These are phyloP conservation scores for Laticauda colubrina DNA, from an alignment of 2,113 vertebrate species.

Conservation along the genomic window DNA sequence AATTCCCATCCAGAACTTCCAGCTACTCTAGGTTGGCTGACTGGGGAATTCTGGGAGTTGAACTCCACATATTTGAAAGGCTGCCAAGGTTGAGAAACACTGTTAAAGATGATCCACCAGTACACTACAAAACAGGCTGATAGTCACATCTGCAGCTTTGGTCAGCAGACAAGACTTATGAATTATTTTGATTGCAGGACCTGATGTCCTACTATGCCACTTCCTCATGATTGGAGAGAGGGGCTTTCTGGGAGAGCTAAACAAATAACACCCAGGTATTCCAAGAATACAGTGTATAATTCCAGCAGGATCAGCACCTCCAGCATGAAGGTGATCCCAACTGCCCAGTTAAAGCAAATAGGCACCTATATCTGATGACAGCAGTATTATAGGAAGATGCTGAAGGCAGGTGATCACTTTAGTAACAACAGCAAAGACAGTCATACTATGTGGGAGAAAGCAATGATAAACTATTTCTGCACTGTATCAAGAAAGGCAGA, in stretches of 20 bases:
- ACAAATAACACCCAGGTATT: not conserved
- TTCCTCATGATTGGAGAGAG: not conserved
- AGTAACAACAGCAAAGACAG: not conserved
- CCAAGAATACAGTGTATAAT: not conserved
- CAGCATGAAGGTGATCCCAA: not conserved
- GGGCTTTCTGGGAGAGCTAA: not conserved
- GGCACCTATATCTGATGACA: not conserved
- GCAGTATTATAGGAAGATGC: not conserved
- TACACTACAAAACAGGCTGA: not conserved
- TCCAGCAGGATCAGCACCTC: not conserved
- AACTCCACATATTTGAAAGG: not conserved
- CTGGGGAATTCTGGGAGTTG: not conserved
- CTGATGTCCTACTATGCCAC: not conserved
- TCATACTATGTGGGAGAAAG: not conserved
- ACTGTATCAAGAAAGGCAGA: not conserved
- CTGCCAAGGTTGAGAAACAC: not conserved
- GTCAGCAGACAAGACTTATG: not conserved
- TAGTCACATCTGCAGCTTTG: not conserved
- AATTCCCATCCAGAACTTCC: not conserved
- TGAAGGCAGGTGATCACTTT: not conserved
- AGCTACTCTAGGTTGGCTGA: not conserved
- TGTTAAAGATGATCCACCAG: not conserved
- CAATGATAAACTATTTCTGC: not conserved
- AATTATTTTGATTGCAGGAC: too few species aligned
- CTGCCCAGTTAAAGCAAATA: not conserved